phyloP scores from a whole-genome alignment of 2,113 vertebrate genomes.

The Oplegnathus fasciatus region DNA sequence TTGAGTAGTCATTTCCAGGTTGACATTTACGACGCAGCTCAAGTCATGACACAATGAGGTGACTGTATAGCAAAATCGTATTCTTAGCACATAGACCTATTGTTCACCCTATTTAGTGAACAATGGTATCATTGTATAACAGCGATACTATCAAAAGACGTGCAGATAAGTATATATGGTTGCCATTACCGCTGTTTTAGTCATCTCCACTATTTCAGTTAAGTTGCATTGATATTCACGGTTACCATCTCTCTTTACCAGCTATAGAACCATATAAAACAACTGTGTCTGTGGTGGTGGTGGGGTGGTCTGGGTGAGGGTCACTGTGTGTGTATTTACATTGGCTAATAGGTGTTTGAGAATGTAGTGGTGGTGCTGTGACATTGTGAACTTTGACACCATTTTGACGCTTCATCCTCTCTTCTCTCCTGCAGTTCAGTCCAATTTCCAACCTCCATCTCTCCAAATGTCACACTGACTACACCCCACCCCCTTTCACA shows the following conservation, averaged over 20 bases:
- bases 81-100: conserved; percentile 23
- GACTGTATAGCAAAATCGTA: conserved; percentile 22
- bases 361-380: conserved; percentile 17
- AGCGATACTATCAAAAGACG: neutral
- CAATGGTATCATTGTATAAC: conserved; percentile 29
- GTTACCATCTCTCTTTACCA: neutral
- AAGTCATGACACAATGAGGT: conserved; percentile 43
- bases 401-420: conserved; percentile 42
- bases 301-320: conserved; percentile 12
- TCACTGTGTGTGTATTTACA: conserved; percentile 63
- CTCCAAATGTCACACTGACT: conserved; percentile 69
- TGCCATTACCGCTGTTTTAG: neutral
- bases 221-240: neutral
- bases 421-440: conserved; percentile 23
- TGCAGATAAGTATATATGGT: conserved; percentile 15
- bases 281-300: neutral
- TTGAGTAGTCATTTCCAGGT: conserved; percentile 52
- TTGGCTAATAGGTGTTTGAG: conserved; percentile 70
- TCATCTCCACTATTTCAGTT: neutral
- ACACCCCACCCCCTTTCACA: neutral
- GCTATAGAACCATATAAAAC: neutral
- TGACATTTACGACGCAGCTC: conserved; percentile 57
- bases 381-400: conserved; percentile 69
- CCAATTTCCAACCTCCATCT: conserved; percentile 67
- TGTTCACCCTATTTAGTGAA: conserved; percentile 33